phyloP scores from a whole-genome alignment of 2,797 vertebrate genomes.

The Emys orbicularis region DNA sequence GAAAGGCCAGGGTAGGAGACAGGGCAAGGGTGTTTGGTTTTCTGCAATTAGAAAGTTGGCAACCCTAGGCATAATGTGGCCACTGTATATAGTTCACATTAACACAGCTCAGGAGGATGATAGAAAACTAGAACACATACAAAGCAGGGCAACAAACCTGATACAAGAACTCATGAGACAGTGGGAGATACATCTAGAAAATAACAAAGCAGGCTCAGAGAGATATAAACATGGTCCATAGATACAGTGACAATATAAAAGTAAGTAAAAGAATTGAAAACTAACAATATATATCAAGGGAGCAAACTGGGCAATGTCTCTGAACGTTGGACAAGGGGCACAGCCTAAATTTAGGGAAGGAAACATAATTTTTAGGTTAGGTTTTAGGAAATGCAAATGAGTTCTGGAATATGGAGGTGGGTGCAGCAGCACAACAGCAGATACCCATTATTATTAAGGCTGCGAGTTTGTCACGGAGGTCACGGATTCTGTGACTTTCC shows the following conservation, averaged over 20 bases:
- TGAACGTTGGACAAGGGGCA: not conserved
- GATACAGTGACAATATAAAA: not conserved
- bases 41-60: too few relatives aligned
- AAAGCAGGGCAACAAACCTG: rapidly evolving
- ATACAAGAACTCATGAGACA: not conserved
- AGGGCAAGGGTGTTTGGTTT: too few relatives aligned
- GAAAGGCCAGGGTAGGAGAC: too few relatives aligned
- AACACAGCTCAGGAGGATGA: not conserved
- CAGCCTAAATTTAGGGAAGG: not conserved
- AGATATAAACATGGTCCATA: not conserved
- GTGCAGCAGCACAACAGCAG: not conserved
- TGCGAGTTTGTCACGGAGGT: too few relatives aligned
- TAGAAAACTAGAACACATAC: not conserved
- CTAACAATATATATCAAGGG: not conserved
- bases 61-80: not conserved
- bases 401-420: slow-evolving; percentile 3
- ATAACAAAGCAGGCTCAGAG: not conserved
- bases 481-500: too few relatives aligned
- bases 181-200: not conserved
- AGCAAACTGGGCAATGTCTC: not conserved
- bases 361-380: not conserved
- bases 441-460: not conserved
- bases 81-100: not conserved
- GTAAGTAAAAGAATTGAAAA: not conserved
- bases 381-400: not conserved